Evolutionary conservation across 2,888 invertebrate species (phyloP).

Genomic region (Geophilus truncorum): DNA sequence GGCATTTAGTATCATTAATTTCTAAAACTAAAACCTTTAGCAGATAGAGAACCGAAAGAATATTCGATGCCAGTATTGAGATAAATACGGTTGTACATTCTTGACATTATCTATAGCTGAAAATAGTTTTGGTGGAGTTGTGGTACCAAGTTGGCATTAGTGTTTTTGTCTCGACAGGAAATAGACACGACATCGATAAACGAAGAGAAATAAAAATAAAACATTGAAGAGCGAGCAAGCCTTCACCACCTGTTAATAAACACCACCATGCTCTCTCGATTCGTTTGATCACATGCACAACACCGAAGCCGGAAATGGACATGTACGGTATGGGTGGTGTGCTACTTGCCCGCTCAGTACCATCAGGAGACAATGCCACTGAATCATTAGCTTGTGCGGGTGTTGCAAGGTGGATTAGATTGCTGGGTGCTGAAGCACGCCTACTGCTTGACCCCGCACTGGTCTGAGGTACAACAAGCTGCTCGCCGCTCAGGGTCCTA

Average conservation of each 20-base stretch:
- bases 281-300: background rate
- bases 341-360: slow-evolving; percentile 22
- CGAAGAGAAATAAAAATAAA: background rate
- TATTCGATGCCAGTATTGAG: too few relatives aligned
- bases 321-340: background rate
- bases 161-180: background rate
- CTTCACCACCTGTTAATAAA: background rate
- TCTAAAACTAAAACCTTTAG: too few relatives aligned
- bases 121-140: too few relatives aligned
- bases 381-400: slow-evolving; percentile 10
- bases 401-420: background rate
- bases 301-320: slow-evolving; percentile 4
- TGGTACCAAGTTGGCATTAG: too few relatives aligned
- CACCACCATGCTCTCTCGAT: background rate
- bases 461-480: background rate
- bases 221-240: slow-evolving; percentile 10
- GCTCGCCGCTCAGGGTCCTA: slow-evolving; percentile 22
- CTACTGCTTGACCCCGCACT: background rate
- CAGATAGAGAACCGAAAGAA: too few relatives aligned
- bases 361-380: background rate
- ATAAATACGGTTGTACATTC: too few relatives aligned
- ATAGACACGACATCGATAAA: background rate
- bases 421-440: slow-evolving; percentile 21
- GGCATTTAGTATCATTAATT: too few relatives aligned
- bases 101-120: too few relatives aligned